phyloP scores from a whole-genome alignment of 2,888 invertebrate genomes.

The Cremastinae sp. region DNA sequence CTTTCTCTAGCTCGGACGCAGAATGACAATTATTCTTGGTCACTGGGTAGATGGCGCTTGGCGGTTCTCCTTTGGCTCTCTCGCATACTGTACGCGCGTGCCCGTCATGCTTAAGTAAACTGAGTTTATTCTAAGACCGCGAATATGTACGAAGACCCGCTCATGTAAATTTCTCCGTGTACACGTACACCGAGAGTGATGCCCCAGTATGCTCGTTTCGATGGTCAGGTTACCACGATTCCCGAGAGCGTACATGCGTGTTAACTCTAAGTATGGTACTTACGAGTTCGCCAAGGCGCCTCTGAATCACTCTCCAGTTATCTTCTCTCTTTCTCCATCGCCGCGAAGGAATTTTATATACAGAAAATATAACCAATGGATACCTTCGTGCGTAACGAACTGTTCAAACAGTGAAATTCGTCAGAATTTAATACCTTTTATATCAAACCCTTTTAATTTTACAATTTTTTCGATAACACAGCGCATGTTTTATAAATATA shows the following conservation, averaged over 20 bases:
- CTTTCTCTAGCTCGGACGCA: conserved; percentile 49
- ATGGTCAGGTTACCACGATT: conserved; percentile 69
- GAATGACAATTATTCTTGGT: conserved; percentile 78
- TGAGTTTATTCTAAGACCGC: conserved; percentile 74
- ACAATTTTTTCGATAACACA: no score
- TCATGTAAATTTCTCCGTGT: conserved; percentile 14
- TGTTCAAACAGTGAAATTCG: no score
- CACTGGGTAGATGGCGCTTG: conserved; percentile 77
- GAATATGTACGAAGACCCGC: conserved; percentile 21
- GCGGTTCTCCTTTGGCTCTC: conserved; percentile 75
- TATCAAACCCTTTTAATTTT: no score
- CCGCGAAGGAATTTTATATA: conserved; percentile 6
- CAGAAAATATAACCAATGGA: neutral
- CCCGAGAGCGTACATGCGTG: conserved; percentile 35
- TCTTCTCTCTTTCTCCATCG: conserved; percentile 10
- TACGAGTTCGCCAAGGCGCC: conserved; percentile 51
- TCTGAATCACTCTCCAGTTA: conserved; percentile 48
- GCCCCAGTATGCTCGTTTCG: conserved; percentile 74
- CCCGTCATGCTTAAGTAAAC: conserved; percentile 77
- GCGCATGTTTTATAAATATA: no score
- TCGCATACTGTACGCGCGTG: conserved; percentile 72
- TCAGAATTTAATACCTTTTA: no score
- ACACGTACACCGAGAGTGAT: conserved; percentile 62
- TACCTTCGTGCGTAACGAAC: no score
- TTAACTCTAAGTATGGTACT: conserved; percentile 45